phyloP scores from a whole-genome alignment of 2,113 vertebrate species.

The Ochotona princeps region DNA sequence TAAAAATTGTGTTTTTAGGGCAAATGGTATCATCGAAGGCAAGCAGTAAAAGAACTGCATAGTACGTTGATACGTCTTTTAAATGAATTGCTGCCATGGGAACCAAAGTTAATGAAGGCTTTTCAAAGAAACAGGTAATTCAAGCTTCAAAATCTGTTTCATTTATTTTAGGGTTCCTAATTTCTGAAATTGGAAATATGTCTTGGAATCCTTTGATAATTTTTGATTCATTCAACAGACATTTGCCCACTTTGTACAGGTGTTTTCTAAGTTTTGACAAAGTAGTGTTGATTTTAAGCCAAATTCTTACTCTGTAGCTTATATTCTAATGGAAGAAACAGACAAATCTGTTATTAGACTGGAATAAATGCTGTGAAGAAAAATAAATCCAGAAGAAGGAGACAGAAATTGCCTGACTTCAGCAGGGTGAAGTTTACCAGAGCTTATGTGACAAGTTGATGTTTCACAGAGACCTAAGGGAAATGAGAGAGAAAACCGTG shows the following conservation, averaged over 20 bases:
- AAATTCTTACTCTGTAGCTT: neutral
- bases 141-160: conserved; percentile 44
- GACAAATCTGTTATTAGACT: conserved; percentile 12
- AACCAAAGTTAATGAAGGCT: conserved; percentile 97
- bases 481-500: neutral
- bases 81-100: conserved; percentile 98
- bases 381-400: neutral
- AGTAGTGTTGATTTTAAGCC: conserved; percentile 4
- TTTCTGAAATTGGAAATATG: conserved; percentile 26
- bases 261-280: conserved; percentile 25
- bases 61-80: conserved; percentile 95
- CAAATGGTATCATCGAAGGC: conserved; percentile 93
- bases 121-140: conserved; percentile 97
- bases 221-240: neutral
- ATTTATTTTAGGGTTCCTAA: conserved; percentile 39
- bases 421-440: neutral
- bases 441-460: no score
- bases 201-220: conserved; percentile 40
- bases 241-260: neutral
- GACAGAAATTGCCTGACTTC: conserved; percentile 14
- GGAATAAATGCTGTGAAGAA: neutral
- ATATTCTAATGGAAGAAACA: conserved; percentile 35
- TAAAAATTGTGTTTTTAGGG: conserved; percentile 88
- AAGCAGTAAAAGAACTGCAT: conserved; percentile 97
- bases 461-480: neutral